These are phyloP conservation scores for Acleris cristana DNA, from an alignment of 2,888 invertebrate species.

Conservation along the genomic window DNA sequence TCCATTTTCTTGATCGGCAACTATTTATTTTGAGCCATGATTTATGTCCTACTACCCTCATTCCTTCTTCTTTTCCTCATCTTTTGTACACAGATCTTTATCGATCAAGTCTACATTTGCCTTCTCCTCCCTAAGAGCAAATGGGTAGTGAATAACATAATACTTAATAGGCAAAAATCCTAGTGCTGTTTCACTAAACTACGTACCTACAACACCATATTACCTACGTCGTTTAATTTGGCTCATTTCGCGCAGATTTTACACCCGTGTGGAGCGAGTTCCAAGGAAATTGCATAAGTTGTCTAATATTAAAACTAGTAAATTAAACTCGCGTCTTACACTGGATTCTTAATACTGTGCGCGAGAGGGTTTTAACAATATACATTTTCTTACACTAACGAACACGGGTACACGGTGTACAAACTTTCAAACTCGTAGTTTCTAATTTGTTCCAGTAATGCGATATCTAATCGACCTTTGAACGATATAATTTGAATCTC, in stretches of 20 bases:
- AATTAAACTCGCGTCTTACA: slow-evolving; percentile 44
- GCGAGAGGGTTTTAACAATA: slow-evolving; percentile 3
- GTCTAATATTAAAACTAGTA: slow-evolving; percentile 61
- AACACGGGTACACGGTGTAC: slow-evolving; percentile 1
- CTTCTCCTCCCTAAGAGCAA: too few species aligned
- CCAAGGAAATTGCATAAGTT: slow-evolving; percentile 59
- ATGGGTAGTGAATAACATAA: too few species aligned
- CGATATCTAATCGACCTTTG: too few species aligned
- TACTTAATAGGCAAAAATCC: too few species aligned
- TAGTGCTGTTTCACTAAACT: not conserved
- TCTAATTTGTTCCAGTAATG: not conserved
- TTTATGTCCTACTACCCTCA: too few species aligned
- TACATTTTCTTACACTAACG: slow-evolving; percentile 8
- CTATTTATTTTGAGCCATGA: too few species aligned
- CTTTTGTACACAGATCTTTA: too few species aligned
- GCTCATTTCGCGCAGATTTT: slow-evolving; percentile 2
- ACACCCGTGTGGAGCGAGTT: slow-evolving; percentile 43
- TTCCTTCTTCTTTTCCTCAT: too few species aligned
- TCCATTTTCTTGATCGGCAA: too few species aligned
- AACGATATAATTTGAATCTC: too few species aligned
- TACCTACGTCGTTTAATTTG: not conserved
- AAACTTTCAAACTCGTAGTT: not conserved
- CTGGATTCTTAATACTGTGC: not conserved
- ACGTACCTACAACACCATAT: not conserved
- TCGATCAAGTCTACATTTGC: too few species aligned